Evolutionary conservation across 2,888 invertebrate species (phyloP), one percentile per base, ranked within the genome.

Genomic region (Megalurothrips usitatus): DNA sequence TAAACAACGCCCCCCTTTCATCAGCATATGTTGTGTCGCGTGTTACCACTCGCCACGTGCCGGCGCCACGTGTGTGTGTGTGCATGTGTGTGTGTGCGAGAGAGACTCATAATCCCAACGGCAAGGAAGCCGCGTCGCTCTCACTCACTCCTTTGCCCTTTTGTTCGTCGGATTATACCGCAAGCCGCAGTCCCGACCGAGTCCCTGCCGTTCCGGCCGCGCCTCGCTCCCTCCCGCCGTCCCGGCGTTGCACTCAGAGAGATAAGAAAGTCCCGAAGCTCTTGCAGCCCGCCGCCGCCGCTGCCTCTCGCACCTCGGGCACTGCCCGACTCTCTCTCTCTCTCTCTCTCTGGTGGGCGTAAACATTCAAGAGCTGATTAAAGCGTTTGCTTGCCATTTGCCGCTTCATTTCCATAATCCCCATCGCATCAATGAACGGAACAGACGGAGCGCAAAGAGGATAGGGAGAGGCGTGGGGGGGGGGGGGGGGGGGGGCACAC

Each of bases 301-400:
- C 58, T 14, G 0, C 58, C 19, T 17, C 58, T 17, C 17, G 2
- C 34, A 43, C 34, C 34, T 43, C 34, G 3, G 34, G 3, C 34
- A 43, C 34, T 43, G 34, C 34, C 6, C 34, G 34, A 43, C 34
- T 43, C 34, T n/a, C n/a, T n/a, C n/a, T n/a, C n/a, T n/a, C n/a
- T n/a, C n/a, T n/a, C n/a, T n/a, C n/a, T n/a, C n/a, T 43, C 6
- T 43, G 34, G 34, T 43, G 68, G 68, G 12, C 68, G 68, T 75
- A 75, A 75, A 75, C 68, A 75, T 26, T 75, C 68, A 26, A 75
- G 68, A 75, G 68, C 68, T 23, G 23, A 23, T 75, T 75, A 75
- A 75, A 26, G 68, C 68, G 68, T 75, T 75, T 75, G 68, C 68
- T 75, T 75, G 68, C 68, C 68, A 75, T 75, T 75, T 75, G 68